A percentile compares a stretch with the other conserved stretches of the same genome.
These are phyloP conservation scores for Sylvia borin DNA, from an alignment of 2,797 vertebrate species.

Conservation along the genomic window DNA sequence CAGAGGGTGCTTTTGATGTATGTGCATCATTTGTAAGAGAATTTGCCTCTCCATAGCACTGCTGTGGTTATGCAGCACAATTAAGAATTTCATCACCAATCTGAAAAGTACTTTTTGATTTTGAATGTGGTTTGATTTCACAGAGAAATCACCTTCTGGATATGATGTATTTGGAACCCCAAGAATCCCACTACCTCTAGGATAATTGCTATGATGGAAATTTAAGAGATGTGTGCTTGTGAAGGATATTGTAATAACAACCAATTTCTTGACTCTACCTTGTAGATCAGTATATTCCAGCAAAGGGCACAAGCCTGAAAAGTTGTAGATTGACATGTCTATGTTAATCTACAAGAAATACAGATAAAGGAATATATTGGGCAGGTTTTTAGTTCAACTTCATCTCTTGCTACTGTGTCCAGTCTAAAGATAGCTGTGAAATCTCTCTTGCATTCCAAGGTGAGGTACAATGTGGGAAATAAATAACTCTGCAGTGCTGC, in stretches of 20 bases:
- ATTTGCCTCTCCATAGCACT: constrained; percentile 32
- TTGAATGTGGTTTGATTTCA: background rate
- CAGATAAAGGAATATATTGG: background rate
- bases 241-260: background rate
- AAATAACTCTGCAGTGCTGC: background rate
- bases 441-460: background rate
- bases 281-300: background rate
- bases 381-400: background rate
- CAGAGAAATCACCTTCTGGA: background rate
- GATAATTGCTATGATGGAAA: background rate
- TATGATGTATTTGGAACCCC: background rate
- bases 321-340: background rate
- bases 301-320: background rate
- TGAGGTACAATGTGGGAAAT: background rate
- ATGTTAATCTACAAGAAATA: background rate
- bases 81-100: constrained; percentile 52
- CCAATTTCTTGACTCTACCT: background rate
- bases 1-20: constrained; percentile 61
- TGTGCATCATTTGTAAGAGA: constrained; percentile 51
- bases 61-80: constrained; percentile 24
- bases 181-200: background rate
- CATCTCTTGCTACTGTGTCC: background rate
- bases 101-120: background rate
- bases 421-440: background rate
- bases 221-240: background rate